Percentiles rank a stretch among this genome's conserved stretches.
Conservation (phyloP, 2,888 invertebrate species). For the Mamestra brassicae region DNA sequence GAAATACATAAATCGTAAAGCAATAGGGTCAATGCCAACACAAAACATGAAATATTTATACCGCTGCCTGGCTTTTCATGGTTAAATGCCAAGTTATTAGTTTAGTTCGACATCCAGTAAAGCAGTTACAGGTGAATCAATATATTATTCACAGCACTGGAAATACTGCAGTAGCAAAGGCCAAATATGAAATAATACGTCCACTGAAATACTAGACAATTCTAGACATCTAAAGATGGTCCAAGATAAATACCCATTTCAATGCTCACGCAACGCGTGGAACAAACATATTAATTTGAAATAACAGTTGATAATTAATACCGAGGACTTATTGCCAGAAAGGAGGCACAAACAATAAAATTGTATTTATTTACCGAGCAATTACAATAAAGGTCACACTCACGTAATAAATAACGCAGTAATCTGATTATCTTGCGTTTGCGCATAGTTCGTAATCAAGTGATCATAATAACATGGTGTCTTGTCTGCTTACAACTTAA, state of each 20-base stretch:
- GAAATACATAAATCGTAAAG: not conserved
- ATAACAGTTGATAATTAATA: constrained; percentile 72
- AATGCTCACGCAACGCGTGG: constrained; percentile 69
- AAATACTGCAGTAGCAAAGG: constrained; percentile 22
- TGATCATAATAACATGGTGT: constrained; percentile 32
- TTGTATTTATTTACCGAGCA: constrained; percentile 65
- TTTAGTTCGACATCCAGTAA: constrained; percentile 15
- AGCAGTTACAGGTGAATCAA: constrained; percentile 16
- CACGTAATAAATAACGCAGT: constrained; percentile 66
- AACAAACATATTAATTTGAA: constrained; percentile 62
- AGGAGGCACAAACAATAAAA: constrained; percentile 46
- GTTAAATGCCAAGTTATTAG: constrained; percentile 22
- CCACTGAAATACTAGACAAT: constrained; percentile 22
- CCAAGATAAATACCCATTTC: constrained; percentile 49
- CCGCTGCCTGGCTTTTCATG: not conserved
- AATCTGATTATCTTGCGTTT: constrained; percentile 58
- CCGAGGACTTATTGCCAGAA: constrained; percentile 62
- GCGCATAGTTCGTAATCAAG: constrained; percentile 33
- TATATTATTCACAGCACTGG: constrained; percentile 6
- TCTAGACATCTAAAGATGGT: constrained; percentile 26
- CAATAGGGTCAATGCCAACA: not conserved
- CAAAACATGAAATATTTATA: not conserved
- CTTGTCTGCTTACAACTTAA: constrained; percentile 38
- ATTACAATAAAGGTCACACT: constrained; percentile 72
- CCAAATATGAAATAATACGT: constrained; percentile 41